A percentile compares a stretch with the other conserved stretches of the same genome.
Conservation (phyloP, 1,140 invertebrate genomes). For the Nautilus pompilius region DNA sequence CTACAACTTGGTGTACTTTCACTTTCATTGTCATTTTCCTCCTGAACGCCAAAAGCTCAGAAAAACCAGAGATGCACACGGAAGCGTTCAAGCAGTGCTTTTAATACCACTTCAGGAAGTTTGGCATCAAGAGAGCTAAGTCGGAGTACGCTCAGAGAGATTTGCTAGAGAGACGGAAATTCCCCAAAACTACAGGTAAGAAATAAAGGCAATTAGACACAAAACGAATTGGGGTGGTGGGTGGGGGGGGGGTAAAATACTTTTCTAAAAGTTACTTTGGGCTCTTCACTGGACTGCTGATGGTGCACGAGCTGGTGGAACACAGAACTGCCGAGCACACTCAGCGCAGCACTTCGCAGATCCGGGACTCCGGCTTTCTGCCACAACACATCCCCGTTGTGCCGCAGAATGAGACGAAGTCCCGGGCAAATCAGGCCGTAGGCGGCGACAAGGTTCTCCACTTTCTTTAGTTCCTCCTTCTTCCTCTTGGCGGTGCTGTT, state of each 20-base stretch:
- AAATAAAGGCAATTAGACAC: not conserved
- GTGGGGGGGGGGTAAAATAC: not conserved
- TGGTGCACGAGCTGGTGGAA: conserved; percentile 54
- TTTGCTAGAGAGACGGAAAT: not conserved
- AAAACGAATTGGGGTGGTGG: not conserved
- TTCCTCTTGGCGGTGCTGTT: conserved; percentile 58
- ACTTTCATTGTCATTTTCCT: too few species aligned
- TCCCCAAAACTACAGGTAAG: not conserved
- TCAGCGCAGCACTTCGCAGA: conserved; percentile 53
- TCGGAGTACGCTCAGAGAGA: not conserved
- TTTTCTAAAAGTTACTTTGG: not conserved
- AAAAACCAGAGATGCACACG: too few species aligned
- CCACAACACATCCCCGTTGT: conserved; percentile 62
- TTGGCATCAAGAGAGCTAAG: not conserved
- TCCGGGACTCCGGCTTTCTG: conserved; percentile 57
- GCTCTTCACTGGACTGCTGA: conserved; percentile 22
- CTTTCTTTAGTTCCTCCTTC: conserved; percentile 62
- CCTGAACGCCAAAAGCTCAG: too few species aligned
- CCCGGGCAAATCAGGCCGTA: conserved; percentile 61
- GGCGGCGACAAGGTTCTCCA: conserved; percentile 61
- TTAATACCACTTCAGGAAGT: not conserved
- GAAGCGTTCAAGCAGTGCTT: not conserved
- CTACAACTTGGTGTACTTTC: too few species aligned
- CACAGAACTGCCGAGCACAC: conserved; percentile 57
- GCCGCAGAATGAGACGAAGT: conserved; percentile 57